Percentiles rank a stretch among this genome's conserved stretches.
These are phyloP conservation scores for Dolomedes plantarius DNA, from an alignment of 2,888 invertebrate genomes.

Conservation along the genomic window DNA sequence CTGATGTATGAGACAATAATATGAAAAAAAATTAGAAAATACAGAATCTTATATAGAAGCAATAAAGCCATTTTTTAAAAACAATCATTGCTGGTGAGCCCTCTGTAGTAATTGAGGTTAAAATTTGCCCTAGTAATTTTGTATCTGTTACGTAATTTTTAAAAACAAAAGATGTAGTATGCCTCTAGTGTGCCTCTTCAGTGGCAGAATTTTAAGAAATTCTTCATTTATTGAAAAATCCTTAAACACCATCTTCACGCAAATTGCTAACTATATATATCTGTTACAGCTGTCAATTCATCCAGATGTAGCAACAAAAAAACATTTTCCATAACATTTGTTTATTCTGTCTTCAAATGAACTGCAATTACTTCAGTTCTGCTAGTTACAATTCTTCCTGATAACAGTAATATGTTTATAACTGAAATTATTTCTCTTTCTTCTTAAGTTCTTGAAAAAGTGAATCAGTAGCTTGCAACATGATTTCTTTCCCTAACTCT, in stretches of 20 bases:
- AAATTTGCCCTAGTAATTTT: too few relatives aligned
- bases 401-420: neutral
- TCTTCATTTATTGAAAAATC: slow-evolving; percentile 17
- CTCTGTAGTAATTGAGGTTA: too few relatives aligned
- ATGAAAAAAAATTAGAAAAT: neutral
- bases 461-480: neutral
- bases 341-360: too few relatives aligned
- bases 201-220: neutral
- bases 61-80: too few relatives aligned
- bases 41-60: too few relatives aligned
- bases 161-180: neutral
- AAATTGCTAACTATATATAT: neutral
- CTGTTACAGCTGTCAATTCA: neutral
- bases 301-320: slow-evolving; percentile 3
- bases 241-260: slow-evolving; percentile 3
- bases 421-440: slow-evolving; percentile 2
- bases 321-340: too few relatives aligned
- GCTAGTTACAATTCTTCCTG: too few relatives aligned
- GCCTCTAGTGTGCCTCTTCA: neutral
- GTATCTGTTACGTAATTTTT: neutral
- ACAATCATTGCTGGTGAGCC: too few relatives aligned
- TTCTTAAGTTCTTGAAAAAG: neutral
- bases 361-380: too few relatives aligned
- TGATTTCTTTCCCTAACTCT: slow-evolving; percentile 1
- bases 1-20: too few relatives aligned